Base-by-base conservation (phyloP, 2,113 vertebrate species). In the Heptranchias perlo region DNA sequence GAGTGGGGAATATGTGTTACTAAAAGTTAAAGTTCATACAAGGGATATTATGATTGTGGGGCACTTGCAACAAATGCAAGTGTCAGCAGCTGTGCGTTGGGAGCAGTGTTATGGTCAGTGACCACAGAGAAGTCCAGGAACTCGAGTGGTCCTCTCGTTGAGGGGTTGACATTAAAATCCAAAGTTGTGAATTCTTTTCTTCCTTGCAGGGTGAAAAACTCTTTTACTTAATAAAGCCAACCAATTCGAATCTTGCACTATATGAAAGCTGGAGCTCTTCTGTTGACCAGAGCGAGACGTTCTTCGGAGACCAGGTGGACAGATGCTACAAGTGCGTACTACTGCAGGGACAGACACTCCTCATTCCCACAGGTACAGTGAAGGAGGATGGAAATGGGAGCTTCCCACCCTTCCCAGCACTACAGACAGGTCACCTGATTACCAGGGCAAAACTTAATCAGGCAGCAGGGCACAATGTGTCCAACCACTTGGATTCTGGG, bases 251-350 rank as follows among this genome's bases (percentile, higher is more conserved):
- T 97, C 98, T 99, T 97, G 98, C 99, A 97, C 98, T 99, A 92
- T 99, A 99, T 31, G 99, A 99, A 98, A 98, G 98, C 69, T 99
- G 99, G 99, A 99, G 99, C 97, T 99, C 99, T 96, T 99, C 99
- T 94, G 98, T 99, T 96, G 99, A 99, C 97, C 99, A 99, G 98
- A 99, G 99, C 76, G 99, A 99, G 97, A 98, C 99, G 91, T 99
- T 99, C 97, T 99, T 99, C 97, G 99, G 99, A 96, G 98, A 99
- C 96, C 99, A 99, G 97, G 98, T 99, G 97, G 98, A 99, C 97
- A 98, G 98, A 96, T 99, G 98, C 97, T 98, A 98, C 97, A 98
- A 98, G 96, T 99, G 98, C 97, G 98, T 98, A 96, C 98, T 99
- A 89, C 98, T 98, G 96, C 99, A 99, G 97, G 99, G 99, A 97